phyloP scores from a whole-genome alignment of 2,797 vertebrate genomes.

The Mionectes olivaceus region DNA sequence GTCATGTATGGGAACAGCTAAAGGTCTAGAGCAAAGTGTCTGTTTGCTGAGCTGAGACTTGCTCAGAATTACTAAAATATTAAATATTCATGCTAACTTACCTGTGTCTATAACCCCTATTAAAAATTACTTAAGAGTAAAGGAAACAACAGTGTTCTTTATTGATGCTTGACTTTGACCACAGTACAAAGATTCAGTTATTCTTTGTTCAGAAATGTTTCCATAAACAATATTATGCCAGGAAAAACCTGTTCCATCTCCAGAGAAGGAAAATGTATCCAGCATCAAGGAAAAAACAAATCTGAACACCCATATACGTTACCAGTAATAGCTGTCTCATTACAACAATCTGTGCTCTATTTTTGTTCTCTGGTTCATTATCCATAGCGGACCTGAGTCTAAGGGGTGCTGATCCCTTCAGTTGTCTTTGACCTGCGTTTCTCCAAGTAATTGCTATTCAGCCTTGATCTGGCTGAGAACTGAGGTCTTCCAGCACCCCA shows the following conservation, averaged over 20 bases:
- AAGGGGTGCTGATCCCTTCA: constrained; percentile 23
- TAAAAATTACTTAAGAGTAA: neutral
- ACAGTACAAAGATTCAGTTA: neutral
- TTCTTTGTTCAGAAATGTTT: neutral
- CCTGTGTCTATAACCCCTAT: neutral
- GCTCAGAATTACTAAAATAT: neutral
- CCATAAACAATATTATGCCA: neutral
- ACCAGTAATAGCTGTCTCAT: constrained; percentile 29
- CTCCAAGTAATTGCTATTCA: constrained; percentile 38
- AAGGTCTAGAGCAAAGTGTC: neutral
- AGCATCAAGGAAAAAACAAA: neutral
- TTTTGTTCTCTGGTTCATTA: constrained; percentile 46
- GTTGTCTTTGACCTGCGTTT: constrained; percentile 45
- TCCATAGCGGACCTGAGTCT: neutral
- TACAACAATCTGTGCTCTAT: constrained; percentile 28
- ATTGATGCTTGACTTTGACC: neutral
- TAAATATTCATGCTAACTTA: neutral
- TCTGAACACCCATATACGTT: neutral
- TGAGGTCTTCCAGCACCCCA: neutral
- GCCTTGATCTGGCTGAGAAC: constrained; percentile 10
- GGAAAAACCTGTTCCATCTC: neutral
- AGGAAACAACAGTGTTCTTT: neutral
- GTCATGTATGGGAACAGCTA: neutral
- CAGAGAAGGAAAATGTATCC: neutral
- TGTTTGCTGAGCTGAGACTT: neutral